These are phyloP conservation scores for Dioctria linearis DNA, from an alignment of 2,888 invertebrate genomes.

Conservation along the genomic window DNA sequence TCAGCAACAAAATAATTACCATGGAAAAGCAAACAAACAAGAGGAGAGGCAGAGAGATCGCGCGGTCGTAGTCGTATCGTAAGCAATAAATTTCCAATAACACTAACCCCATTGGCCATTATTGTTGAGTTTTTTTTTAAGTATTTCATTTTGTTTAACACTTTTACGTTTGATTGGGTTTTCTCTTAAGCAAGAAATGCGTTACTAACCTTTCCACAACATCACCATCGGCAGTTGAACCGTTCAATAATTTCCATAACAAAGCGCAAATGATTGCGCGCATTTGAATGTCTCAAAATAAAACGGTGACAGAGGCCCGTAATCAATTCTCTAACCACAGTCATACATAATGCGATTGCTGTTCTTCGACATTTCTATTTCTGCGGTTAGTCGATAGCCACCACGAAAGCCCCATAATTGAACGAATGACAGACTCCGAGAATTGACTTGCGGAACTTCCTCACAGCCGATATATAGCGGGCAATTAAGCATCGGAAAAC, in stretches of 20 bases:
- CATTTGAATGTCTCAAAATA: constrained; percentile 37
- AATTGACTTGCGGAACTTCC: neutral
- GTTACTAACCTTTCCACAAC: neutral
- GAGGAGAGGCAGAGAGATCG: neutral
- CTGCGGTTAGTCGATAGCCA: constrained; percentile 19
- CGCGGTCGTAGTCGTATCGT: neutral
- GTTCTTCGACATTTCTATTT: constrained; percentile 40
- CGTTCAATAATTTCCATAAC: constrained; percentile 28
- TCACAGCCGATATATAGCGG: neutral
- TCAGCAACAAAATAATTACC: neutral
- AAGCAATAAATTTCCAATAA: constrained; percentile 3
- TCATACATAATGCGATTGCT: constrained; percentile 41
- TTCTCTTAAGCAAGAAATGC: constrained; percentile 9
- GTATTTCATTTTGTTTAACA: too few relatives aligned
- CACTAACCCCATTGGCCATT: neutral
- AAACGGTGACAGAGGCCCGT: constrained; percentile 40
- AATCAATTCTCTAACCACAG: constrained; percentile 28
- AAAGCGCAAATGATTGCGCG: constrained; percentile 19
- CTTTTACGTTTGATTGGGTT: neutral
- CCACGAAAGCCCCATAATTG: constrained; percentile 3
- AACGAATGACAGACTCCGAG: neutral
- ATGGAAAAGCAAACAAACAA: neutral
- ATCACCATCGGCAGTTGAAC: constrained; percentile 3
- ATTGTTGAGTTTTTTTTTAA: too few relatives aligned
- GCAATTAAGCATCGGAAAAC: neutral